These are phyloP conservation scores for Corythornis leucogaster DNA, from an alignment of 2,797 vertebrate species.

Conservation along the genomic window DNA sequence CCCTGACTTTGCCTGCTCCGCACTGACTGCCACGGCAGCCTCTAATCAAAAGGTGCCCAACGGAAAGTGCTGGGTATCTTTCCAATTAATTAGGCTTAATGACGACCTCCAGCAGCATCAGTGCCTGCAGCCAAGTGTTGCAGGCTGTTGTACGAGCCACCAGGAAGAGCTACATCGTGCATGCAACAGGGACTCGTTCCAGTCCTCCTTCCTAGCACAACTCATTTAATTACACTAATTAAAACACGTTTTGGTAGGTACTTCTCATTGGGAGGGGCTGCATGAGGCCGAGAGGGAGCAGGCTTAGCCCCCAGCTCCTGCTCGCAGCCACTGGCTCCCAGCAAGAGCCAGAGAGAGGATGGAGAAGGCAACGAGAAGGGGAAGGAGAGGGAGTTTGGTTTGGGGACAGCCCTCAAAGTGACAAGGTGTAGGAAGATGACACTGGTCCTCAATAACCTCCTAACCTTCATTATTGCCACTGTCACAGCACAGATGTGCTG, in stretches of 20 bases:
- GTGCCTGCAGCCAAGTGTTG: neutral
- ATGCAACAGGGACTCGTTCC: neutral
- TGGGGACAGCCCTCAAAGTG: neutral
- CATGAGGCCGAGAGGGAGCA: accelerated
- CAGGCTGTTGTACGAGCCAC: neutral
- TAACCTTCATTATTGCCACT: neutral
- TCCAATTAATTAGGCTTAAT: conserved; percentile 10
- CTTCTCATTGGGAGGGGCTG: neutral
- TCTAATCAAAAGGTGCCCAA: neutral
- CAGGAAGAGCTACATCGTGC: accelerated
- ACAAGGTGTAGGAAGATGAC: neutral
- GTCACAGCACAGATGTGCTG: neutral
- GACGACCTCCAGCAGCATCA: neutral
- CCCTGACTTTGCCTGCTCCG: neutral
- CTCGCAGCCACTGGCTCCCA: accelerated
- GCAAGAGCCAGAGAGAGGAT: neutral
- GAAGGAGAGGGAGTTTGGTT: neutral
- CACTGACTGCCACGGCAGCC: accelerated
- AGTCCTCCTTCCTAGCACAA: neutral
- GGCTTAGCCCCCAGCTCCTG: neutral
- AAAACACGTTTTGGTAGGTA: neutral
- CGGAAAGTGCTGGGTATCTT: neutral
- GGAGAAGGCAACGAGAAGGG: neutral
- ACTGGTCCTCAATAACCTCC: neutral
- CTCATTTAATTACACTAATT: neutral